Evolutionary conservation across 1,140 invertebrate genomes (phyloP).

Genomic region (Dinothrombium tinctorium): DNA sequence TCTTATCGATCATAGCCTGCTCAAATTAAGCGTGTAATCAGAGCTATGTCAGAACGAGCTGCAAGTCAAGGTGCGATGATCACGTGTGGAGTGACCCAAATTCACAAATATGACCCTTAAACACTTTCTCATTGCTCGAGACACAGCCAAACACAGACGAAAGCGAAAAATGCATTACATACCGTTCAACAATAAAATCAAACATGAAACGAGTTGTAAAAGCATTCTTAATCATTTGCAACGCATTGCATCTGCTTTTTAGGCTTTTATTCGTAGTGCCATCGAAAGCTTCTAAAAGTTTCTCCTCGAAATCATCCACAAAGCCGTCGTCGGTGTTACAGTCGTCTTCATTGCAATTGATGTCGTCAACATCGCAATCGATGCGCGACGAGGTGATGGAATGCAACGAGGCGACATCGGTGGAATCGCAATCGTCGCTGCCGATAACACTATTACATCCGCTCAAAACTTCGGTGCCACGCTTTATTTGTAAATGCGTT

Average conservation of each 20-base stretch:
- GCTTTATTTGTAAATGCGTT: too few species aligned
- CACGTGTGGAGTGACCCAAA: too few species aligned
- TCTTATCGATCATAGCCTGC: constrained; percentile 4
- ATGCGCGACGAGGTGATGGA: not conserved
- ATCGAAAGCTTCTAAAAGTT: constrained; percentile 60
- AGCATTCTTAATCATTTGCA: constrained; percentile 42
- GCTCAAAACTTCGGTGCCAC: too few species aligned
- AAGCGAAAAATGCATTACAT: too few species aligned
- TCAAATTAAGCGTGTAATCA: not conserved
- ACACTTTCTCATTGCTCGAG: too few species aligned
- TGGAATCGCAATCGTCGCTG: too few species aligned
- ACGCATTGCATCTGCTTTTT: constrained; percentile 43
- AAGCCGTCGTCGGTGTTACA: not conserved
- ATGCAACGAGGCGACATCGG: not conserved
- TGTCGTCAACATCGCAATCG: not conserved
- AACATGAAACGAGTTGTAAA: constrained; percentile 54
- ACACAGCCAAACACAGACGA: too few species aligned
- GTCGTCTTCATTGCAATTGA: not conserved
- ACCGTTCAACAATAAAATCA: constrained; percentile 39
- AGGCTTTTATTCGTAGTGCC: constrained; percentile 58
- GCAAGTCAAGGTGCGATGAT: too few species aligned
- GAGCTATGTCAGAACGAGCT: constrained; percentile 4
- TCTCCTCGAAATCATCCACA: constrained; percentile 60
- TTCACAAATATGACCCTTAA: too few species aligned
- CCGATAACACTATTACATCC: too few species aligned